Conservation (phyloP, 2,113 vertebrate genomes). For the Dissostichus mawsoni region DNA sequence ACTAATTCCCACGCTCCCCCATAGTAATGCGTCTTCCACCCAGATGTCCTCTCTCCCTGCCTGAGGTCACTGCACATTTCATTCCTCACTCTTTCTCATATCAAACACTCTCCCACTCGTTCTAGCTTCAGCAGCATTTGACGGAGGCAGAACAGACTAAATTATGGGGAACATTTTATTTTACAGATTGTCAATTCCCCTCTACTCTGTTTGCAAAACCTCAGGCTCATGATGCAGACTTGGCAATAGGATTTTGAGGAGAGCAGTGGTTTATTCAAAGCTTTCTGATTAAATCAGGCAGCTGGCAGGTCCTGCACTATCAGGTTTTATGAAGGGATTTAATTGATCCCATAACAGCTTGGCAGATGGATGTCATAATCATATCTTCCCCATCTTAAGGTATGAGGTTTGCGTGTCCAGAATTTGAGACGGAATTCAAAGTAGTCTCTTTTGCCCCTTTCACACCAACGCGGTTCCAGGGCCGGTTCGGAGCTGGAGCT, state of each 20-base stretch:
- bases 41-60: constrained; percentile 32
- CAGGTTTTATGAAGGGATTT: constrained; percentile 39
- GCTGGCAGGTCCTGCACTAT: constrained; percentile 19
- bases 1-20: constrained; percentile 45
- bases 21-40: constrained; percentile 42
- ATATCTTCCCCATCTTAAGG: constrained; percentile 41
- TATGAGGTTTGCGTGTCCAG: constrained; percentile 22
- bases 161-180: constrained; percentile 21
- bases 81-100: constrained; percentile 45
- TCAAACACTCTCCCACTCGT: constrained; percentile 37
- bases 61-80: constrained; percentile 50
- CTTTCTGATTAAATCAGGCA: constrained; percentile 42
- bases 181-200: background rate
- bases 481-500: too few species aligned
- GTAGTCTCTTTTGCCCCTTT: constrained; percentile 12
- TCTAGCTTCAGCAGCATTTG: constrained; percentile 19
- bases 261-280: constrained; percentile 8
- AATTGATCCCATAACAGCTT: constrained; percentile 44
- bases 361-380: constrained; percentile 46
- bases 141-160: constrained; percentile 18
- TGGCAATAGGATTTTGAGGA: constrained; percentile 16
- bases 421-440: constrained; percentile 56
- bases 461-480: too few species aligned
- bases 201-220: background rate
- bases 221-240: background rate